Evolutionary conservation across 2,888 invertebrate species (phyloP).

Genomic region (Cerastis rubricosa): DNA sequence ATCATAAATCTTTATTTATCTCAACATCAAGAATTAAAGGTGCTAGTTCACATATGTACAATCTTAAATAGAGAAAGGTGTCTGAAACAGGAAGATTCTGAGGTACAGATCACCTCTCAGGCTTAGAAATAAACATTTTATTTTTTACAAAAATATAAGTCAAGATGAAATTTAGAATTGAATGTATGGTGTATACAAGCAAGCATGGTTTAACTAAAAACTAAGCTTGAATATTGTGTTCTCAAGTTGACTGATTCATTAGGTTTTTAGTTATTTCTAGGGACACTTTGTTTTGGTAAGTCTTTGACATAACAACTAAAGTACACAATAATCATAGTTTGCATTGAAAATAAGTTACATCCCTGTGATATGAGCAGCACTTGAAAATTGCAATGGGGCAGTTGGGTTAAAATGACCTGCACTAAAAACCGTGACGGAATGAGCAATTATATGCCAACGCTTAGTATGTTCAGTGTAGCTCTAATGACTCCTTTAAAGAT

Average conservation of each 20-base stretch:
- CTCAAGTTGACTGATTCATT: too few species aligned
- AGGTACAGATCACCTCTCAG: too few species aligned
- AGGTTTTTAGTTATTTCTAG: neutral
- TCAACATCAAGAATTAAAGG: too few species aligned
- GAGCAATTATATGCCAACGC: neutral
- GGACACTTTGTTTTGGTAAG: neutral
- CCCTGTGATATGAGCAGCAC: neutral
- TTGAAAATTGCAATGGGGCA: neutral
- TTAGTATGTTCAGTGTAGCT: neutral
- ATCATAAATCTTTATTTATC: too few species aligned
- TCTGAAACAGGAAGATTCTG: too few species aligned
- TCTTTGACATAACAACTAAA: neutral
- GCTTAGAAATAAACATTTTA: too few species aligned
- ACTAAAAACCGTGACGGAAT: neutral
- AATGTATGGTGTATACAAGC: neutral
- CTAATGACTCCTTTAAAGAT: neutral
- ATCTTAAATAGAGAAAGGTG: too few species aligned
- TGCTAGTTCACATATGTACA: too few species aligned
- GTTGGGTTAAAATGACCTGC: neutral
- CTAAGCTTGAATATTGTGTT: too few species aligned
- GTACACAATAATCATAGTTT: neutral
- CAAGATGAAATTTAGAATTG: too few species aligned
- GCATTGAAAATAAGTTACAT: neutral
- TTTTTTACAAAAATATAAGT: too few species aligned
- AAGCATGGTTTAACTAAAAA: too few species aligned